Evolutionary conservation across 2,888 invertebrate species (phyloP), one percentile per base, ranked within the genome.

Genomic region (Anarsia innoxiella): DNA sequence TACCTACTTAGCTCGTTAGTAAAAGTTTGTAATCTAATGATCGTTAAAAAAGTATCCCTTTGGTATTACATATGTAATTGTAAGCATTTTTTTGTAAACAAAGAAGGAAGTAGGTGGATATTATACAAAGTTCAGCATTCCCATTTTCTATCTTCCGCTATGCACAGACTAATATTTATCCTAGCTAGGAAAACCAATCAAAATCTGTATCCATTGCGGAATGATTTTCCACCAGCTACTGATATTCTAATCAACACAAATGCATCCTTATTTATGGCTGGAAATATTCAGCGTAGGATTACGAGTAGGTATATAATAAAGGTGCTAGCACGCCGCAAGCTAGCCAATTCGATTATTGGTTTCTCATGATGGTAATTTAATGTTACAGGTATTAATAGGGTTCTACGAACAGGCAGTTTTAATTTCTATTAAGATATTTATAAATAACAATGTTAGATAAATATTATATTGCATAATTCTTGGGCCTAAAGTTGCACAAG

Each of bases 101-200:
- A 19, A 19, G 4, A 8, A 19, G 8, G 19, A 19, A 19, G 19
- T 19, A 5, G 3, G 19, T n/a, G n/a, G n/a, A n/a, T n/a, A n/a
- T n/a, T n/a, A n/a, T n/a, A n/a, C n/a, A n/a, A n/a, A 19, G 8
- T 19, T 19, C 4, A 19, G 8, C 19, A 19, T 19, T n/a, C n/a
- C n/a, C n/a, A 19, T 19, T 19, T 8, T 19, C 19, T 19, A 19
- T 3, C 19, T 19, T 19, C 19, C 8, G 19, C 19, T 5, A 19
- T 19, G 25, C 25, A 36, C 40, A 46, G 49, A 47, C 59, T 55
- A 59, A 64, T 63, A 58, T 63, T 66, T 65, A 59, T 60, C 44
- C 51, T 51, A 30, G 23, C n/a, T n/a, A 38, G 43, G 25, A n/a
- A 45, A 57, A 45, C 53, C 61, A 59, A 66, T 65, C 60, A 58